Conservation (phyloP, 1,140 invertebrate species). For the Atta colombica region DNA sequence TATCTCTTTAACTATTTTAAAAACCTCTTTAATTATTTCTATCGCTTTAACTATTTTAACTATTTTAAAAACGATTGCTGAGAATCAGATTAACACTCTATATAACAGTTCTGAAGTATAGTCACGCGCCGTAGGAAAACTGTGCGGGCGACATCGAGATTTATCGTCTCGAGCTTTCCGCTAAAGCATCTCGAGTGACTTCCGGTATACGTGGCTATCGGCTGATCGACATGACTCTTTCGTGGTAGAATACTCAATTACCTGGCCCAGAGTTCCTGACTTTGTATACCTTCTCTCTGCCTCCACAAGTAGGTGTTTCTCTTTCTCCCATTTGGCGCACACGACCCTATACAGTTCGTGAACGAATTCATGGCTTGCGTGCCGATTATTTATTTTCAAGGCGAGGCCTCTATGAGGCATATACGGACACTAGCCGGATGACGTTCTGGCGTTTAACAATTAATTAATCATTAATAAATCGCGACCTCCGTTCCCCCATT, state of each 20-base stretch:
- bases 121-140: slow-evolving; percentile 38
- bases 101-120: slow-evolving; percentile 13
- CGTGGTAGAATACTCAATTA: slow-evolving; percentile 85
- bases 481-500: not conserved
- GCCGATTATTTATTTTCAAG: slow-evolving; percentile 58
- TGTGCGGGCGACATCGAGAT: slow-evolving; percentile 70
- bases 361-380: slow-evolving; percentile 54
- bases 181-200: slow-evolving; percentile 84
- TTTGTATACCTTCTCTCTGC: slow-evolving; percentile 50
- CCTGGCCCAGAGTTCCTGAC: slow-evolving; percentile 63
- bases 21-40: no score
- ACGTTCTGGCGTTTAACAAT: slow-evolving; percentile 54
- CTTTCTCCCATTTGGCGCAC: not conserved
- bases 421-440: slow-evolving; percentile 30
- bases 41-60: not conserved
- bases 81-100: slow-evolving; percentile 42
- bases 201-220: slow-evolving; percentile 83
- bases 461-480: slow-evolving; percentile 69
- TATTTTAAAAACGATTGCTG: slow-evolving; percentile 10
- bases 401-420: not conserved
- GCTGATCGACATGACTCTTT: slow-evolving; percentile 84
- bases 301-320: not conserved
- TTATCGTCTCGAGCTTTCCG: slow-evolving; percentile 83
- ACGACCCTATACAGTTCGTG: not conserved
- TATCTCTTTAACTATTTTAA: not conserved